A percentile compares a stretch with the other conserved stretches of the same genome.
Evolutionary conservation across 2,113 vertebrate genomes (phyloP).

Genomic region (Halichoeres trimaculatus): DNA sequence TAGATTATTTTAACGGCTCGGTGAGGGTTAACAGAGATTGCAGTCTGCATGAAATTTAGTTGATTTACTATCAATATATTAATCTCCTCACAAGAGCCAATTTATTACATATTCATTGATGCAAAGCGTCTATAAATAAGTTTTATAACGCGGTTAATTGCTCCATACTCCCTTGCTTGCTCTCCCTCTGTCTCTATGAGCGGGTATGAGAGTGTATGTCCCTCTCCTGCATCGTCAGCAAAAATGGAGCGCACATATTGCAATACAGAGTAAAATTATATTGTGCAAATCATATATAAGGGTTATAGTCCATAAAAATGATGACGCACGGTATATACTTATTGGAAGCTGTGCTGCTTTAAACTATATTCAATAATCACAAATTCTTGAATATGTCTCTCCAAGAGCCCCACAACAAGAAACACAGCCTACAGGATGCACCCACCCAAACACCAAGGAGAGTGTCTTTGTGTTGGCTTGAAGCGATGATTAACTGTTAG

Average conservation of each 20-base stretch:
- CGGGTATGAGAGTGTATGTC: not conserved
- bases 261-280: slow-evolving; percentile 41
- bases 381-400: slow-evolving; percentile 26
- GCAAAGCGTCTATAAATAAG: slow-evolving; percentile 49
- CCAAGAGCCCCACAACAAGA: slow-evolving; percentile 11
- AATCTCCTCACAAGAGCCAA: slow-evolving; percentile 23
- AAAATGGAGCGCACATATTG: slow-evolving; percentile 36
- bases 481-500: slow-evolving; percentile 27
- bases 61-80: slow-evolving; percentile 44
- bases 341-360: slow-evolving; percentile 18
- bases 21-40: slow-evolving; percentile 24
- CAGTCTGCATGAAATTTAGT: slow-evolving; percentile 28
- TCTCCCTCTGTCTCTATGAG: too few species aligned
- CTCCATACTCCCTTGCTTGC: slow-evolving; percentile 3
- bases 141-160: slow-evolving; percentile 51
- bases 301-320: slow-evolving; percentile 45
- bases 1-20: slow-evolving; percentile 5
- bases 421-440: slow-evolving; percentile 8
- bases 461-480: slow-evolving; percentile 33
- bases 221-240: slow-evolving; percentile 35
- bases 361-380: slow-evolving; percentile 40
- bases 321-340: slow-evolving; percentile 8
- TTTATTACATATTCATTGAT: slow-evolving; percentile 51
- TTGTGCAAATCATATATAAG: slow-evolving; percentile 47
- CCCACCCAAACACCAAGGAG: not conserved